Base-by-base conservation (phyloP, 2,888 invertebrate genomes). In the Eupeodes latifasciatus region DNA sequence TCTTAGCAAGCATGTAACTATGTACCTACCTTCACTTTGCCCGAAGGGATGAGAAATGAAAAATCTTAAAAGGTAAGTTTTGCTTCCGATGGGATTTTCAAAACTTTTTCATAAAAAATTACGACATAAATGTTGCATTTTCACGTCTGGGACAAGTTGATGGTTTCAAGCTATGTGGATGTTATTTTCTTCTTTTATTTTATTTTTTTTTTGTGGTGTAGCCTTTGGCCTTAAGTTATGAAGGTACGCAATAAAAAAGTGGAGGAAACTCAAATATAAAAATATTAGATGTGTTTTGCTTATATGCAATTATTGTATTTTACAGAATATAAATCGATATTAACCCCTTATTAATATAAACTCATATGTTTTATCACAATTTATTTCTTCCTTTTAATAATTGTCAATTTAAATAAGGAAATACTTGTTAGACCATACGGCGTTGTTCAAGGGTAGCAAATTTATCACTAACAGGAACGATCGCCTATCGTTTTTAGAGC, bases 1-100 rank as follows among this genome's bases (percentile, higher is more conserved):
- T 69, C n/a, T 36, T 11, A 19, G 27, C 27, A 27, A 27, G 27
- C 9, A 2, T 34, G 27, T 57, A 34, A 0, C 7, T 19, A 6
- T 10, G 10, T 11, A 19, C 14, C 16, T 19, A 14, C 34, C 14
- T 11, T 10, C 9, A 12, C 10, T 47, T n/a, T 64, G 36, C 49
- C 27, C 16, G 19, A 71, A 51, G 59, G 74, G 40, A 51, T 36
- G 57, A 44, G 51, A 19, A 40, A 34, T 51, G 66, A 61, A 55
- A 34, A 77, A 78, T 76, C 57, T 82, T 86, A 72, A 87, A 77
- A 80, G 87, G 66, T 72, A 87, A 84, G 72, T 81, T 87, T 81
- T 72, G n/a, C 47, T 47, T 51, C 76, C 72, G 61, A 49, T 61
- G 77, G 76, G 71, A 36, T 74, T 84, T 84, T 67, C 71, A 71